A percentile compares a stretch with the other conserved stretches of the same genome.
These are phyloP conservation scores for Pelecanoides urinatrix DNA, from an alignment of 2,113 vertebrate species.

Conservation along the genomic window DNA sequence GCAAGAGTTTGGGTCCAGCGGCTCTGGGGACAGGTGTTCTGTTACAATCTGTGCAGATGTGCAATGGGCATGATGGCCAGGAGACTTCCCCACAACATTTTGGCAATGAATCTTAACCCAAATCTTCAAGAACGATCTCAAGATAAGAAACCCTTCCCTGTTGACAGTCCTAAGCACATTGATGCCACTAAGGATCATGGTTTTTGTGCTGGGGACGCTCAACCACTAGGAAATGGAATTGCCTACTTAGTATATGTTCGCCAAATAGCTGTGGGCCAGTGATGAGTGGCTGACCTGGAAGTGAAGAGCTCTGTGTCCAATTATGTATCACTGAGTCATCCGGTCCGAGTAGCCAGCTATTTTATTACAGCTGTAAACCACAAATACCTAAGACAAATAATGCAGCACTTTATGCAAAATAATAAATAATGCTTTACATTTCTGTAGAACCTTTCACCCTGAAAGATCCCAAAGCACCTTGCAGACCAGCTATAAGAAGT, in stretches of 20 bases:
- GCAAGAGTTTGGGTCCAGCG: neutral
- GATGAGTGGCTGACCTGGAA: slow-evolving; percentile 12
- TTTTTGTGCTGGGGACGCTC: neutral
- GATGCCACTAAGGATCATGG: neutral
- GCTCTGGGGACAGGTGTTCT: neutral
- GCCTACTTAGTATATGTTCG: neutral
- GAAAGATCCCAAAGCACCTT: neutral
- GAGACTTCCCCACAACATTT: neutral
- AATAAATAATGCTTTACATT: neutral
- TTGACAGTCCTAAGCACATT: neutral
- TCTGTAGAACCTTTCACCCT: neutral
- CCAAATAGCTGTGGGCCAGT: neutral
- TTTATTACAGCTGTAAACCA: slow-evolving; percentile 22
- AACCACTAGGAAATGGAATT: neutral
- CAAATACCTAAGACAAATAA: slow-evolving; percentile 5
- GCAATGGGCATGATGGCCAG: neutral
- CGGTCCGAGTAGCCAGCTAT: neutral
- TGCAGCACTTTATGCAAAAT: neutral
- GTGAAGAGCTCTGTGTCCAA: neutral
- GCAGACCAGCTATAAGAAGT: neutral
- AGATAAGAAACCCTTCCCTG: neutral
- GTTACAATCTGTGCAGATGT: neutral
- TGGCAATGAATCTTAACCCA: neutral
- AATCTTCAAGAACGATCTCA: neutral
- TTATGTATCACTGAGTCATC: neutral